These are phyloP conservation scores for Athene noctua DNA, from an alignment of 2,113 vertebrate genomes.

Conservation along the genomic window DNA sequence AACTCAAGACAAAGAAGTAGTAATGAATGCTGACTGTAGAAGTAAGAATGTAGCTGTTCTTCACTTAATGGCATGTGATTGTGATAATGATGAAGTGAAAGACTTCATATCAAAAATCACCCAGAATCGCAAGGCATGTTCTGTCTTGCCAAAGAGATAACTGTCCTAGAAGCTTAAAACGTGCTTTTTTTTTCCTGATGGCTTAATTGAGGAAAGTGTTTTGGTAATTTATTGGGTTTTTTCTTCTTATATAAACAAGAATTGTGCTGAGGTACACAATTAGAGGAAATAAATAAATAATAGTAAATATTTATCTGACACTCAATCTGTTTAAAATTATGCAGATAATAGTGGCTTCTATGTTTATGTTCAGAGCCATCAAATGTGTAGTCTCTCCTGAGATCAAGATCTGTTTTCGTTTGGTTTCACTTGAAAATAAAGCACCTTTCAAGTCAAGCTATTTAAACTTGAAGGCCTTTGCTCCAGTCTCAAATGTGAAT, in stretches of 20 bases:
- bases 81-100: neutral
- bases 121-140: neutral
- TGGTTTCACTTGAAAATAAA: constrained; percentile 13
- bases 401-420: neutral
- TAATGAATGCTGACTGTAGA: neutral
- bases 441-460: constrained; percentile 14
- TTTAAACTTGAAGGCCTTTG: neutral
- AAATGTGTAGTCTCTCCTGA: neutral
- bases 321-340: neutral
- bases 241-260: neutral
- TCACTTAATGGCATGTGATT: fast-evolving
- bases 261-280: neutral
- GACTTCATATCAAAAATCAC: neutral
- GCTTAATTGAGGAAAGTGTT: neutral
- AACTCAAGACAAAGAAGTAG: neutral
- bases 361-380: neutral
- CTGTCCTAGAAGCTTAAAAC: neutral
- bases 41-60: neutral
- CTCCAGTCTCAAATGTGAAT: neutral
- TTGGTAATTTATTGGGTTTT: fast-evolving
- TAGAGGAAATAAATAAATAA: neutral
- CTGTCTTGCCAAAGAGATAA: neutral
- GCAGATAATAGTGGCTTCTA: neutral
- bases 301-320: neutral
- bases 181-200: neutral